Percentiles rank a stretch among this genome's conserved stretches.
Evolutionary conservation across 2,888 invertebrate species (phyloP).

Genomic region (Drosophila lutescens): DNA sequence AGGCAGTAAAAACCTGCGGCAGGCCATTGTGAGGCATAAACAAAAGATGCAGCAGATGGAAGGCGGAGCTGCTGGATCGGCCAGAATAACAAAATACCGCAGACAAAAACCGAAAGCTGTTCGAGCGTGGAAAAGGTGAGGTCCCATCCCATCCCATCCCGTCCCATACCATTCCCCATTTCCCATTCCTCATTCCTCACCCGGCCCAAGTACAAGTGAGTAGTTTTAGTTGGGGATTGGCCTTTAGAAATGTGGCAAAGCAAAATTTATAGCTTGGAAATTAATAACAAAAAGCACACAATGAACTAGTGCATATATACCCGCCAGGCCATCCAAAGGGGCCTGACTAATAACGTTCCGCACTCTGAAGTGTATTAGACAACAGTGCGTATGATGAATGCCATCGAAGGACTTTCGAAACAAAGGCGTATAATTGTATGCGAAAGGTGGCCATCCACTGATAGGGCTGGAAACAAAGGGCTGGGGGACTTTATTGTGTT

Average conservation of each 20-base stretch:
- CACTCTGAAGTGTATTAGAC: conserved; percentile 43
- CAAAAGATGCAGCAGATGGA: conserved; percentile 69
- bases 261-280: conserved; percentile 78
- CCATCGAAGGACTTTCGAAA: conserved; percentile 29
- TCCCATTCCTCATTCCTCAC: neutral
- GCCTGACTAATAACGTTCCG: conserved; percentile 38
- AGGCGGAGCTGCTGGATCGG: conserved; percentile 54
- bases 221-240: conserved; percentile 55
- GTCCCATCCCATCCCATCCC: neutral
- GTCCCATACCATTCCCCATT: neutral
- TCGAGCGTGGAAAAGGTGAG: conserved; percentile 73
- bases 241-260: conserved; percentile 75
- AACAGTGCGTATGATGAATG: conserved; percentile 49
- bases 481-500: conserved; percentile 19
- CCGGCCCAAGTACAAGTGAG: conserved; percentile 31
- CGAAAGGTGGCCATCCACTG: conserved; percentile 10
- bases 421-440: conserved; percentile 34
- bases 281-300: conserved; percentile 76
- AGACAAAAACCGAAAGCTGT: conserved; percentile 49
- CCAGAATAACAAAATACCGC: conserved; percentile 60
- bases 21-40: conserved; percentile 74
- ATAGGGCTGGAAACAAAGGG: neutral
- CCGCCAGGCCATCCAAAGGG: conserved; percentile 49
- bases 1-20: conserved; percentile 74
- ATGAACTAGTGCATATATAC: conserved; percentile 65